Base-by-base conservation (phyloP, 2,113 vertebrate species). In the Rhodinocichla rosea region DNA sequence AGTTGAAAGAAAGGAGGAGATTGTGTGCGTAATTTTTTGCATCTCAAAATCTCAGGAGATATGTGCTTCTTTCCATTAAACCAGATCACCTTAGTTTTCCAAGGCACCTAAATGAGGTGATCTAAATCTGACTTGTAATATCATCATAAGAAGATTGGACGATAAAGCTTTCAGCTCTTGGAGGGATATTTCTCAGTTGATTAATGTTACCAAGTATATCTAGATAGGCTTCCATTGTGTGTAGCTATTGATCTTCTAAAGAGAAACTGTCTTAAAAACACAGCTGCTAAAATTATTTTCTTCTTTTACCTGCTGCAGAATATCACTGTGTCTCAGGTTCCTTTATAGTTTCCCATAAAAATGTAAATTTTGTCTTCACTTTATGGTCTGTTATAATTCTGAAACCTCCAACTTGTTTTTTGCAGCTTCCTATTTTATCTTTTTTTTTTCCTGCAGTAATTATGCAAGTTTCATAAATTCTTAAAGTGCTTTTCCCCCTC, bases 291-390 rank as follows among this genome's bases (percentile, higher is more conserved):
- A 89, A 69, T 91, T 2, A 69, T 83, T 85, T 91, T 69, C 65
- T 56, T 86, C 89, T 79, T 92, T 74, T 42, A 50, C 39, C 73
- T 62, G 62, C 55, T 76, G 63, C 45, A 56, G 78, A 68, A 39
- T 85, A 87, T 76, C 21, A 65, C 32, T 75, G 28, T 90, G 55
- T 56, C 59, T 91, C 50, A 53, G 22, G 26, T 76, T 89, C 76
- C 92, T 94, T 90, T 94, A 89, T 92, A 87, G 76, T 87, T 69
- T 88, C 74, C 42, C 82, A 92, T 95, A 79, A 96, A 95, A 95
- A 95, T 95, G 91, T 94, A 94, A 92, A 95, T 96, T 97, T 91
- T 95, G 22, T 82, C 91, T 94, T 83, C 26, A 59, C 19, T 91
- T 94, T 89, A 91, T 84, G 37, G 62, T 68, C 74, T 28, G 32